These are phyloP conservation scores for Acheta domesticus DNA, from an alignment of 2,888 invertebrate genomes.

Conservation along the genomic window DNA sequence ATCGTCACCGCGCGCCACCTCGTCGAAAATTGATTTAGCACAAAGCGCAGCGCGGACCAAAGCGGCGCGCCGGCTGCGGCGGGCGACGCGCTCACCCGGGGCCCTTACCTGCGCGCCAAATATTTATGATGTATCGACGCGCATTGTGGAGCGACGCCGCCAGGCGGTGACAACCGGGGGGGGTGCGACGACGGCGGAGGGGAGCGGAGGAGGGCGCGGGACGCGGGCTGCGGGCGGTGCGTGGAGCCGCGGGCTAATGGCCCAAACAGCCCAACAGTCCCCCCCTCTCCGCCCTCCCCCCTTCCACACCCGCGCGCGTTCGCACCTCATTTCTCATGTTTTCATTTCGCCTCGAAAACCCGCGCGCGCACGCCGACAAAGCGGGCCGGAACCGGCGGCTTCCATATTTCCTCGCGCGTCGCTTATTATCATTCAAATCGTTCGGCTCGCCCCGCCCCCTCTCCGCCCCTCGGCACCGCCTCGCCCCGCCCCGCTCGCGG, in stretches of 20 bases:
- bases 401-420: not conserved
- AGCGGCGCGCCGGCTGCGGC: too few species aligned
- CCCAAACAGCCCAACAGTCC: not conserved
- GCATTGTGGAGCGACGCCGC: too few species aligned
- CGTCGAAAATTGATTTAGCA: too few species aligned
- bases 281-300: not conserved
- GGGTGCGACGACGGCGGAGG: too few species aligned
- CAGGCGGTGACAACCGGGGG: too few species aligned
- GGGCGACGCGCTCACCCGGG: not conserved
- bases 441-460: not conserved
- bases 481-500: not conserved
- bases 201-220: not conserved
- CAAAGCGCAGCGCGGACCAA: too few species aligned
- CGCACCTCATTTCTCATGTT: constrained; percentile 9
- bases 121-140: constrained; percentile 18
- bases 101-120: not conserved
- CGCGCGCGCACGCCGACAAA: not conserved
- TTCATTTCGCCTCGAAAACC: not conserved
- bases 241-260: not conserved
- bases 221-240: not conserved
- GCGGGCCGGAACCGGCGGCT: not conserved
- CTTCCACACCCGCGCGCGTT: not conserved
- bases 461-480: not conserved
- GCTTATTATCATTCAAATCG: not conserved
- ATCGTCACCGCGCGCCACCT: too few species aligned